Percentiles rank a stretch among this genome's conserved stretches.
Evolutionary conservation across 2,888 invertebrate genomes (phyloP).

Genomic region (Anarsia innoxiella): DNA sequence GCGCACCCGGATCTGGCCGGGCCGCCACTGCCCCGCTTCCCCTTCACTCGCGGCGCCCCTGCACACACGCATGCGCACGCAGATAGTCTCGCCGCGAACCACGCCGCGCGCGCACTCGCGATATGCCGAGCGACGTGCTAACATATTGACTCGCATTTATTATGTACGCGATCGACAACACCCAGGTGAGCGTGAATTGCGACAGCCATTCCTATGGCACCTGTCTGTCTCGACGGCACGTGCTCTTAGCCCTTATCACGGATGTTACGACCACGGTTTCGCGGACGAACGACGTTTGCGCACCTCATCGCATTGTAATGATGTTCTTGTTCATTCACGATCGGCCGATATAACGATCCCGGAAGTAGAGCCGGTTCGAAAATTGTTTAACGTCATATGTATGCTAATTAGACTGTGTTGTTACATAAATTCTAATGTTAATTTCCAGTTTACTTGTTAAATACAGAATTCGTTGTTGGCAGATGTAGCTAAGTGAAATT

Average conservation of each 20-base stretch:
- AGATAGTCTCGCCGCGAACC: conserved; percentile 59
- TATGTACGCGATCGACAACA: conserved; percentile 70
- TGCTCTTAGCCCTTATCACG: conserved; percentile 26
- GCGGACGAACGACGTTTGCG: conserved; percentile 32
- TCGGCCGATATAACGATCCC: conserved; percentile 62
- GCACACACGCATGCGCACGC: conserved; percentile 32
- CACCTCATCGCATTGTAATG: conserved; percentile 50
- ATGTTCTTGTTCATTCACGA: conserved; percentile 64
- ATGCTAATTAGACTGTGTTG: conserved; percentile 62
- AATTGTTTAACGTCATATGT: conserved; percentile 54
- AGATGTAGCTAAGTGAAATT: conserved; percentile 26
- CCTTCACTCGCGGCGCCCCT: conserved; percentile 57
- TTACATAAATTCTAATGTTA: conserved; percentile 26
- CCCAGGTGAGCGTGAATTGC: conserved; percentile 60
- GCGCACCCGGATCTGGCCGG: conserved; percentile 67
- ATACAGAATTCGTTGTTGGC: conserved; percentile 11
- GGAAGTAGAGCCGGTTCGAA: conserved; percentile 68
- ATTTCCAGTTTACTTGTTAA: conserved; percentile 21
- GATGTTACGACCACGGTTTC: conserved; percentile 33
- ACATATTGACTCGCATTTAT: conserved; percentile 50
- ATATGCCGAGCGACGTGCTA: conserved; percentile 50
- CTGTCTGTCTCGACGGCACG: conserved; percentile 20
- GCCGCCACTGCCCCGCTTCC: conserved; percentile 59
- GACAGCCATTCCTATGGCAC: conserved; percentile 32
- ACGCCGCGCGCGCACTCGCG: conserved; percentile 49